Percentiles rank a stretch among this genome's conserved stretches.
These are phyloP conservation scores for Heliconius nattereri DNA, from an alignment of 1,140 invertebrate genomes.

Conservation along the genomic window DNA sequence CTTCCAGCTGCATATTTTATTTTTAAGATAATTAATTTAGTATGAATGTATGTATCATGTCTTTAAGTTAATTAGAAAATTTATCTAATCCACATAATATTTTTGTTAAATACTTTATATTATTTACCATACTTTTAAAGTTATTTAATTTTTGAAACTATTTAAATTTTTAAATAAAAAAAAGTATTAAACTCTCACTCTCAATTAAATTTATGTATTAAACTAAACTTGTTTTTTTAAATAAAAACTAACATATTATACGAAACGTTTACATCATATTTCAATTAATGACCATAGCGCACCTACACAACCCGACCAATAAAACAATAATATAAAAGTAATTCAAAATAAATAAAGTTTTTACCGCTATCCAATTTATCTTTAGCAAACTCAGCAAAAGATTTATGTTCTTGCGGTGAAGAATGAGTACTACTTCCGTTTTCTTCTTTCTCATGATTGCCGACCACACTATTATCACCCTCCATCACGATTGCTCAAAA, in stretches of 20 bases:
- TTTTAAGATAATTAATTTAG: too few species aligned
- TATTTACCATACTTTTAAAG: too few species aligned
- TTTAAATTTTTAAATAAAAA: too few species aligned
- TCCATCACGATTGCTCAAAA: conserved; percentile 58
- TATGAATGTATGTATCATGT: too few species aligned
- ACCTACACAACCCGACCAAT: background rate
- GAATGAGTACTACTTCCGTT: conserved; percentile 71
- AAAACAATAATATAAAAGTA: background rate
- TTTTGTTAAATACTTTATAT: too few species aligned
- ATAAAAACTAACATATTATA: background rate
- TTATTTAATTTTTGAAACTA: too few species aligned
- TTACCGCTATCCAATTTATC: conserved; percentile 77
- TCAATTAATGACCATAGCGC: background rate
- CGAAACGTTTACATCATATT: background rate
- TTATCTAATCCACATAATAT: too few species aligned
- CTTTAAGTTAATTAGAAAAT: too few species aligned
- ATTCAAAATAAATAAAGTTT: conserved; percentile 13
- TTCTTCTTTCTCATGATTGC: conserved; percentile 69
- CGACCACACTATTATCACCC: conserved; percentile 56
- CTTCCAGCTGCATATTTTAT: conserved; percentile 54
- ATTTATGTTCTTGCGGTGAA: conserved; percentile 73
- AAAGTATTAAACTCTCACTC: too few species aligned
- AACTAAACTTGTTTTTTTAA: too few species aligned
- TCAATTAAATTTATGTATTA: too few species aligned
- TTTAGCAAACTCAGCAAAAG: conserved; percentile 76